Percentiles rank a stretch among this genome's conserved stretches.
phyloP scores from a whole-genome alignment of 2,797 vertebrate species.

The Eurystomus glaucurus region DNA sequence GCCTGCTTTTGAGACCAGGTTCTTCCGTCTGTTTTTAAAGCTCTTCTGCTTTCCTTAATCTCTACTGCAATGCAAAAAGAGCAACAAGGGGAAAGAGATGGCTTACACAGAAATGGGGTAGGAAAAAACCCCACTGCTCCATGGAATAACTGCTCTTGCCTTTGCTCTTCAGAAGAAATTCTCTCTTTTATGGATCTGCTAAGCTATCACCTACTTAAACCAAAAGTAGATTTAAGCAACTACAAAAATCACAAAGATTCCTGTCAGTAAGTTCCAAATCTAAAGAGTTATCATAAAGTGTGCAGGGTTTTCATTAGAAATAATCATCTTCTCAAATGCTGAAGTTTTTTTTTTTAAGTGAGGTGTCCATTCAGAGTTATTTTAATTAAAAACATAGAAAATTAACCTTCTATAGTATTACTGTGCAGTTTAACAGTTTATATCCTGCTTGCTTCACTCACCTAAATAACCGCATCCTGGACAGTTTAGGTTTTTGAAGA shows the following conservation, averaged over 20 bases:
- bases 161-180: neutral
- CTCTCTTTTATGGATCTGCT: neutral
- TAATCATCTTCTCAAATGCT: neutral
- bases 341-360: neutral
- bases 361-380: neutral
- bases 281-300: neutral
- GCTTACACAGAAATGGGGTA: neutral
- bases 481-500: neutral
- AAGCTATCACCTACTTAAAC: neutral
- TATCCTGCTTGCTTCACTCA: neutral
- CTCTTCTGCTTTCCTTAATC: neutral
- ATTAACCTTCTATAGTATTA: neutral
- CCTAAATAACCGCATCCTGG: neutral
- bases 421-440: neutral
- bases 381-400: neutral
- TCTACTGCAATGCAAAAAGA: neutral
- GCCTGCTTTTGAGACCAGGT: neutral
- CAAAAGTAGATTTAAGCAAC: neutral
- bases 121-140: neutral
- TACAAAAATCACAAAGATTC: neutral
- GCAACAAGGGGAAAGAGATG: rapidly evolving
- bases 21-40: neutral
- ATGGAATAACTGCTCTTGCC: neutral
- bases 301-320: neutral
- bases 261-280: neutral